Evolutionary conservation across 1,140 invertebrate genomes (phyloP).

Genomic region (Heliothis virescens): DNA sequence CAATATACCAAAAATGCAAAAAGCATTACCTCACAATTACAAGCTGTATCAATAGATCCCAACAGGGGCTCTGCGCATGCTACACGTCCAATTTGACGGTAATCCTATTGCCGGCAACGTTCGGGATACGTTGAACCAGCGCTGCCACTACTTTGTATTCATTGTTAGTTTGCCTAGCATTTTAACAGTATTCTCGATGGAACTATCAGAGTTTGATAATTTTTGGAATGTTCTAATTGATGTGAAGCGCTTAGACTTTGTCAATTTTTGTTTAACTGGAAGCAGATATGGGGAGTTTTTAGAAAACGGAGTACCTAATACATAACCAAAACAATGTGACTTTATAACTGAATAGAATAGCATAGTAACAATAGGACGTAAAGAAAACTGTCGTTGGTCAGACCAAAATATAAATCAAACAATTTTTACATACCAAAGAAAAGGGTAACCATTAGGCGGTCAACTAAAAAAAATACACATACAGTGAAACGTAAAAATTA

Average conservation of each 20-base stretch:
- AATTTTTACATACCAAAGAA: slow-evolving; percentile 50
- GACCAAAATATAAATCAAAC: slow-evolving; percentile 41
- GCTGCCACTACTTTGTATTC: slow-evolving; percentile 35
- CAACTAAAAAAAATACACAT: slow-evolving; percentile 52
- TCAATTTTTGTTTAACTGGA: no score
- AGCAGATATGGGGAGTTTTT: no score
- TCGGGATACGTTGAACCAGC: slow-evolving; percentile 29
- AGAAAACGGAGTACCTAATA: neutral
- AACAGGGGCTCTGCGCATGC: slow-evolving; percentile 30
- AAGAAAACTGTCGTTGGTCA: slow-evolving; percentile 31
- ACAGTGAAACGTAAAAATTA: slow-evolving; percentile 74
- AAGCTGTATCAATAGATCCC: slow-evolving; percentile 42
- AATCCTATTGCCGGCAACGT: slow-evolving; percentile 38
- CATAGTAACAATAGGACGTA: slow-evolving; percentile 19
- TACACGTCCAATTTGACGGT: slow-evolving; percentile 42
- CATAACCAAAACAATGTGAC: neutral
- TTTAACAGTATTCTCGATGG: neutral
- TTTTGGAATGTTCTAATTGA: no score
- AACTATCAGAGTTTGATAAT: neutral
- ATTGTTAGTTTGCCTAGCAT: slow-evolving; percentile 5
- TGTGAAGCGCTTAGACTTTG: no score
- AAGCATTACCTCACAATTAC: slow-evolving; percentile 28
- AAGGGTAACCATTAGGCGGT: slow-evolving; percentile 67
- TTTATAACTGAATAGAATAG: neutral
- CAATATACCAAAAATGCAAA: neutral